Conservation (phyloP, 2,797 vertebrate genomes). For the Girardinus metallicus region DNA sequence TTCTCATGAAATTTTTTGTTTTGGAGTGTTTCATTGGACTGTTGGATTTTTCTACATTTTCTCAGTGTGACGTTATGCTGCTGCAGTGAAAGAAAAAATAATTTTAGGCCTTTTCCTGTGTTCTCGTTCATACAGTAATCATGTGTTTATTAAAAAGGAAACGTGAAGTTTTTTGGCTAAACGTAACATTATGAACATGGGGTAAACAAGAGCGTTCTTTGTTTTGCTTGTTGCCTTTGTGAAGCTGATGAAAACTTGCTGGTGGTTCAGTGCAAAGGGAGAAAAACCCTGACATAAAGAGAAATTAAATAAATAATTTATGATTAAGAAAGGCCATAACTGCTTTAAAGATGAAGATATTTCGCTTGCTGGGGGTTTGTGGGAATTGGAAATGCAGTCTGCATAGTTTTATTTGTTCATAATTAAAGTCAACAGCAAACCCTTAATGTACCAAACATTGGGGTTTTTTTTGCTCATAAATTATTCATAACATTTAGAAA, state of each 20-base stretch:
- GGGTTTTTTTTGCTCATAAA: background rate
- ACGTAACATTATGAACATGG: background rate
- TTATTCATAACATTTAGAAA: conserved; percentile 6
- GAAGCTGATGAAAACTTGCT: conserved; percentile 4
- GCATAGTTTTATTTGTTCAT: background rate
- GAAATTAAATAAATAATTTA: conserved; percentile 5
- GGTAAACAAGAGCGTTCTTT: background rate
- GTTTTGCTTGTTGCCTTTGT: background rate
- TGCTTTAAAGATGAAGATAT: conserved; percentile 8
- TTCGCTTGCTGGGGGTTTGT: background rate
- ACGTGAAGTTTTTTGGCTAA: background rate
- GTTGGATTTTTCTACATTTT: background rate
- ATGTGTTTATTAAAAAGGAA: background rate
- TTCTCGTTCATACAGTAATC: background rate
- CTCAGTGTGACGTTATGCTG: background rate
- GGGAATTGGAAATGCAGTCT: conserved; percentile 1
- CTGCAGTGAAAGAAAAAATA: background rate
- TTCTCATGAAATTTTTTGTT: background rate
- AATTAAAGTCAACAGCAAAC: background rate
- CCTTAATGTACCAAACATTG: background rate
- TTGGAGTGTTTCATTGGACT: background rate
- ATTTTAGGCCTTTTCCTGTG: background rate
- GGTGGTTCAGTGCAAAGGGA: background rate
- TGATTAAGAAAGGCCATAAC: background rate
- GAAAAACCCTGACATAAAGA: background rate